A percentile compares a stretch with the other conserved stretches of the same genome.
phyloP scores from a whole-genome alignment of 2,797 vertebrate genomes.

The Sebastolobus alascanus region DNA sequence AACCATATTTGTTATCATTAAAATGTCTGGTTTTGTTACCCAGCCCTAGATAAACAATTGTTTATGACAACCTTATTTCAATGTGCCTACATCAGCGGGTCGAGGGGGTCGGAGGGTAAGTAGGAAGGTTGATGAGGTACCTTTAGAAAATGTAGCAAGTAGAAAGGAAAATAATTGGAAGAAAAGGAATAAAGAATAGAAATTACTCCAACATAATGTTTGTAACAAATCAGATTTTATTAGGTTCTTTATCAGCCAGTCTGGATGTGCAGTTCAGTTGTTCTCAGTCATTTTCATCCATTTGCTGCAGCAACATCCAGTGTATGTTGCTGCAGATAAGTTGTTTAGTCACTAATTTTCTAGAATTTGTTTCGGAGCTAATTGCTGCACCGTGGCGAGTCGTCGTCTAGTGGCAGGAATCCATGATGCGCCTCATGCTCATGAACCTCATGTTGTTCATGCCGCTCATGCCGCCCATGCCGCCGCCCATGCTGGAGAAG shows the following conservation, averaged over 20 bases:
- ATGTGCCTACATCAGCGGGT: neutral
- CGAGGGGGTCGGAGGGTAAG: neutral
- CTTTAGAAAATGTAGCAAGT: neutral
- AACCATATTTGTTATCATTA: neutral
- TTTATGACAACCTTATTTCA: neutral
- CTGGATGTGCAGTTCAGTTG: neutral
- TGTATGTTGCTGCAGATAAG: neutral
- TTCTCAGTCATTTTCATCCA: neutral
- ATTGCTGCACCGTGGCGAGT: neutral
- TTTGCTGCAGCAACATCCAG: neutral
- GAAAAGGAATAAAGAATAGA: neutral
- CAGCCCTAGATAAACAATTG: neutral
- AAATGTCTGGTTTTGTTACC: neutral
- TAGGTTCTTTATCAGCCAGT: neutral
- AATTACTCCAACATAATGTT: neutral
- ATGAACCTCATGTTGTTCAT: slow-evolving; percentile 34
- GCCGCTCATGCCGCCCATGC: slow-evolving; percentile 6
- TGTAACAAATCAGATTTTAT: slow-evolving; percentile 26
- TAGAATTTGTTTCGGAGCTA: neutral
- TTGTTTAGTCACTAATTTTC: neutral
- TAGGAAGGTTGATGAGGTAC: neutral
- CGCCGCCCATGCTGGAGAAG: slow-evolving; percentile 62
- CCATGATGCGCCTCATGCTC: slow-evolving; percentile 64
- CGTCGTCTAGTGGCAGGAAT: slow-evolving; percentile 55
- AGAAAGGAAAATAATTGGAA: neutral